phyloP scores from a whole-genome alignment of 2,113 vertebrate genomes.

The Bambusicola thoracicus region DNA sequence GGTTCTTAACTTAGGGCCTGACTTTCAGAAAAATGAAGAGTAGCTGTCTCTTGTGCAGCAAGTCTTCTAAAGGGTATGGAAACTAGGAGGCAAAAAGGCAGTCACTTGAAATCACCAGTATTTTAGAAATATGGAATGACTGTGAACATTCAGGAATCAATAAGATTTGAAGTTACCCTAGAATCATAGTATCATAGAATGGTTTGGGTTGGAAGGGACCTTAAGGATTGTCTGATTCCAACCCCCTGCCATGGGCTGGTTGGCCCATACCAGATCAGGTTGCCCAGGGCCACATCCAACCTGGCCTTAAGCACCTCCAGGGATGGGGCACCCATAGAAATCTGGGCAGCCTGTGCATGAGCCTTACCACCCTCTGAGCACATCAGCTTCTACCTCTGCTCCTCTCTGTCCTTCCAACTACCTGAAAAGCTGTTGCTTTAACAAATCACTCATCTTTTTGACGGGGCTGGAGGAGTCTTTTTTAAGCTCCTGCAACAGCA shows the following conservation, averaged over 20 bases:
- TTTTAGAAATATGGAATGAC: not conserved
- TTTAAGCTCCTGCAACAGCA: constrained; percentile 59
- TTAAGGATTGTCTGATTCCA: too few species aligned
- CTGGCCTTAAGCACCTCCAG: not conserved
- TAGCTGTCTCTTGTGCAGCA: not conserved
- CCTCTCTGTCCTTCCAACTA: constrained; percentile 23
- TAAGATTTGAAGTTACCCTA: not conserved
- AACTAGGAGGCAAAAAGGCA: not conserved
- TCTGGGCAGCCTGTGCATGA: not conserved
- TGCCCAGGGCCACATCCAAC: not conserved
- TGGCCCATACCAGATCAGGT: not conserved
- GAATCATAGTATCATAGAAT: not conserved
- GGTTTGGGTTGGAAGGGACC: not conserved
- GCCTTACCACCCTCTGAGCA: too few species aligned
- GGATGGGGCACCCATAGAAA: not conserved
- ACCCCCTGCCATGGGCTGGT: not conserved
- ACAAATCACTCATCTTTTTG: constrained; percentile 64
- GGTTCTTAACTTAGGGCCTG: not conserved
- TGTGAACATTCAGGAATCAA: not conserved
- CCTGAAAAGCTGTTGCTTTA: constrained; percentile 43
- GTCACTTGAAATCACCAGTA: not conserved
- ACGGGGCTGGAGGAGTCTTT: constrained; percentile 48
- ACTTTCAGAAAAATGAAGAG: not conserved
- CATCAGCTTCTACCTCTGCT: not conserved
- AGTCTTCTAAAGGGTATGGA: not conserved